Evolutionary conservation across 30 jellyfish, hydroid and myxozoan genomes (phyloP), one percentile per base, ranked within the genome.

Genomic region (Pelagia noctiluca): DNA sequence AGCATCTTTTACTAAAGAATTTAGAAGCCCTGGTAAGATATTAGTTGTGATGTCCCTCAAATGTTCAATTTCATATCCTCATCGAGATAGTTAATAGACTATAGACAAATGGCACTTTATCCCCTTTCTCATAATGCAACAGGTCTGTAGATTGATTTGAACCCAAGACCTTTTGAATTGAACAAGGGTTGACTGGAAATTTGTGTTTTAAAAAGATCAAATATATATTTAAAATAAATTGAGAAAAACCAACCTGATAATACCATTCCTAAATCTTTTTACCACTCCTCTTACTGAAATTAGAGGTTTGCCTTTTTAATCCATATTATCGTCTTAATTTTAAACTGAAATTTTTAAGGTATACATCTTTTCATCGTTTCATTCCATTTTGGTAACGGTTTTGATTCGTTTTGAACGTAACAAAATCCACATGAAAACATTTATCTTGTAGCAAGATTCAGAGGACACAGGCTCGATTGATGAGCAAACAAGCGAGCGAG

Each of bases 381-480:
- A 32, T 1, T 2, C 35, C 18, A 67, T 34, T 3, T 0, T 1
- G 18, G 1, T 21, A 2, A 28, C 19, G n/a, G n/a, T 67, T 25
- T 25, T 7, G 34, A 19, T 21, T 7, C 0, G 24, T 4, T 65
- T 65, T 65, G 78, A 12, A 32, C 34, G 30, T 64, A 52, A 22
- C 10, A 36, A 63, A 18, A 22, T 50, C 67, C 23, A 11, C 21
- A n/a, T 26, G 11, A n/a, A n/a, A n/a, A n/a, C n/a, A n/a, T n/a
- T n/a, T 72, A 21, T 33, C 2, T 13, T 26, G 16, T 82, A 70
- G 88, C 88, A 85, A 66, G 95, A 85, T 46, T 64, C 86, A 8
- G 95, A 85, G 50, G 95, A 85, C 28, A 85, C 88, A 0, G 63
- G 89, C 83, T 88, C 96, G 30, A 80, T 88, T 30, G 96, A 88